Conservation (phyloP, 2,113 vertebrate genomes). For the Amphiprion ocellaris region DNA sequence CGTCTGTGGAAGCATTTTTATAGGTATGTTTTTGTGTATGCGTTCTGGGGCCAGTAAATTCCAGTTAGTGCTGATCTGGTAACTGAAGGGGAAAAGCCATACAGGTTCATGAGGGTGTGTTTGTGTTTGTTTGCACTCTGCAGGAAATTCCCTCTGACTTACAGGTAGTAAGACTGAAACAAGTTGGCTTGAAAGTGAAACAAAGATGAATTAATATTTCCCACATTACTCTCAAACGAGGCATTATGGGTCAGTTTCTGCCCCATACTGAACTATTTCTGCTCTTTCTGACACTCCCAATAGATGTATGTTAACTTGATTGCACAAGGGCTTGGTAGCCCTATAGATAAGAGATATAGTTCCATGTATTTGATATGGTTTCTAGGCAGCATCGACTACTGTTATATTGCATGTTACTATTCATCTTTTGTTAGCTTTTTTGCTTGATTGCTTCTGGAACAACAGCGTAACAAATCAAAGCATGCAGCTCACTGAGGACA, state of each 20-base stretch:
- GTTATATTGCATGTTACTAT: no score
- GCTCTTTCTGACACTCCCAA: not conserved
- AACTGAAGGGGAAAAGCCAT: not conserved
- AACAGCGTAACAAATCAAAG: no score
- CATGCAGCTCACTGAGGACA: no score
- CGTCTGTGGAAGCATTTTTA: not conserved
- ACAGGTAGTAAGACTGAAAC: not conserved
- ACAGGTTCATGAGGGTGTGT: not conserved
- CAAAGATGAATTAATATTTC: conserved; percentile 5
- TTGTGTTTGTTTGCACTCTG: conserved; percentile 4
- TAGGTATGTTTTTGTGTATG: not conserved
- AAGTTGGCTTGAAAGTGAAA: not conserved
- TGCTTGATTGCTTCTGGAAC: no score
- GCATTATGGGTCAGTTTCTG: conserved; percentile 1
- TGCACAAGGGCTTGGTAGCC: no score
- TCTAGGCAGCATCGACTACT: no score
- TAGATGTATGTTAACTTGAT: no score
- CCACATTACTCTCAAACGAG: not conserved
- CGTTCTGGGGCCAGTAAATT: not conserved
- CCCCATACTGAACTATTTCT: conserved; percentile 6
- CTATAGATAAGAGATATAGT: no score
- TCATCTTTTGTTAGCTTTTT: no score
- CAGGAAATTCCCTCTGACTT: conserved; percentile 25
- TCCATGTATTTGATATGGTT: no score
- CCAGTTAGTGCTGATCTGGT: not conserved